Evolutionary conservation across 2,797 vertebrate genomes (phyloP).

Genomic region (Todus mexicanus): DNA sequence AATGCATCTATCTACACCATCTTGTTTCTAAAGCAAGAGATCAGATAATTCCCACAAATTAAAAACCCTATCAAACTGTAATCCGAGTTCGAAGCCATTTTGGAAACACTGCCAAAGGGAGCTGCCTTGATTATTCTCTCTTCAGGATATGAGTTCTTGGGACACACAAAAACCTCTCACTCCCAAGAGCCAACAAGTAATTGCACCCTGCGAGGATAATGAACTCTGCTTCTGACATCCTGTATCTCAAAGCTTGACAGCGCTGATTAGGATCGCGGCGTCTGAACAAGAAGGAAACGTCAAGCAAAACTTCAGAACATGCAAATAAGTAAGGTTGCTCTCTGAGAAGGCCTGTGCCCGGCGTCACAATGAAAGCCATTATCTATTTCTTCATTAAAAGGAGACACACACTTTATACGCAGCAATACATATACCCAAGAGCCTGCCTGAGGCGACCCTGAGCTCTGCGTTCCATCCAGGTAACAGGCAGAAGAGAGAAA

Average conservation of each 20-base stretch:
- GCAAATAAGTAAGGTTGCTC: neutral
- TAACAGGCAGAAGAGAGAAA: neutral
- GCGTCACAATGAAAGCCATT: neutral
- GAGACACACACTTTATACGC: neutral
- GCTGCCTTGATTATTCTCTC: conserved; percentile 69
- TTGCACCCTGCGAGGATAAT: conserved; percentile 71
- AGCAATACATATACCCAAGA: neutral
- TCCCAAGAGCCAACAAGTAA: conserved; percentile 69
- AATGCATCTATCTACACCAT: conserved; percentile 66
- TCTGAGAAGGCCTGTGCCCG: neutral
- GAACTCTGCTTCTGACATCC: conserved; percentile 59
- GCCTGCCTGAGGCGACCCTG: neutral
- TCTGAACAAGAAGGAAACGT: conserved; percentile 47
- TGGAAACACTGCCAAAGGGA: conserved; percentile 57
- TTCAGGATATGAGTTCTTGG: conserved; percentile 79
- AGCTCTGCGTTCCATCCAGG: neutral
- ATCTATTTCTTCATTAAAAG: neutral
- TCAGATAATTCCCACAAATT: conserved; percentile 77
- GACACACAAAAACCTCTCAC: conserved; percentile 68
- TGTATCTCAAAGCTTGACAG: conserved; percentile 24
- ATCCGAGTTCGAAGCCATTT: conserved; percentile 34
- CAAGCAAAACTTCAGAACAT: neutral
- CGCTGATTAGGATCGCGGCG: conserved; percentile 60
- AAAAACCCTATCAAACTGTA: conserved; percentile 73
- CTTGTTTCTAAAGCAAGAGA: conserved; percentile 74